These are phyloP conservation scores for Brachionus plicatilis DNA, from an alignment of 1,140 invertebrate genomes.

Conservation along the genomic window DNA sequence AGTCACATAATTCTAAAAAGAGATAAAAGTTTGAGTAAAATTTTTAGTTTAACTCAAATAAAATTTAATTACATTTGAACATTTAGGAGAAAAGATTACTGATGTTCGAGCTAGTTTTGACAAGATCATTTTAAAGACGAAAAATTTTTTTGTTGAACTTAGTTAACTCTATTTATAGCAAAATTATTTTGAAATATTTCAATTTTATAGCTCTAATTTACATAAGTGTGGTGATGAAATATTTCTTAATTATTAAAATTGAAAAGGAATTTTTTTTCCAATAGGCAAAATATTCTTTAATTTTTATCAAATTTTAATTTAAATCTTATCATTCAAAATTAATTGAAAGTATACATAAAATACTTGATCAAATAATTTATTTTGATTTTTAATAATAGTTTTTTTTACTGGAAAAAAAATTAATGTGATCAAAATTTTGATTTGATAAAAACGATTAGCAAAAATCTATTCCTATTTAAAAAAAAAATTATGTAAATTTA, in stretches of 20 bases:
- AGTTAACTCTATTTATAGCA: background rate
- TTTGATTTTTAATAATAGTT: too few species aligned
- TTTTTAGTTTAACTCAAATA: background rate
- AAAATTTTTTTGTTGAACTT: background rate
- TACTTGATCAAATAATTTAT: too few species aligned
- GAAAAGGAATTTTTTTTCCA: background rate
- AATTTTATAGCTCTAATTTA: background rate
- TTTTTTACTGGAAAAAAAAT: too few species aligned
- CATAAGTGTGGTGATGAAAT: constrained; percentile 10
- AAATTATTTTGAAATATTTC: constrained; percentile 9
- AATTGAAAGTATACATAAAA: background rate
- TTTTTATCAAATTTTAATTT: background rate
- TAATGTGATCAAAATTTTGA: too few species aligned
- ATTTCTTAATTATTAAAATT: background rate
- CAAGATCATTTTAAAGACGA: background rate
- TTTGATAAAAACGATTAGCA: too few species aligned
- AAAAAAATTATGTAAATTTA: too few species aligned
- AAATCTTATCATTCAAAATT: background rate
- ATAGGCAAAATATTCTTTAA: background rate
- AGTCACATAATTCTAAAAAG: background rate
- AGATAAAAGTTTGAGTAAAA: background rate
- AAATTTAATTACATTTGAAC: background rate
- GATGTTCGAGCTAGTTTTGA: constrained; percentile 30
- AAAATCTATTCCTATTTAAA: too few species aligned
- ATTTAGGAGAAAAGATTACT: background rate